These are phyloP conservation scores for Drosophila eohydei DNA, from an alignment of 2,888 invertebrate genomes.

Conservation along the genomic window DNA sequence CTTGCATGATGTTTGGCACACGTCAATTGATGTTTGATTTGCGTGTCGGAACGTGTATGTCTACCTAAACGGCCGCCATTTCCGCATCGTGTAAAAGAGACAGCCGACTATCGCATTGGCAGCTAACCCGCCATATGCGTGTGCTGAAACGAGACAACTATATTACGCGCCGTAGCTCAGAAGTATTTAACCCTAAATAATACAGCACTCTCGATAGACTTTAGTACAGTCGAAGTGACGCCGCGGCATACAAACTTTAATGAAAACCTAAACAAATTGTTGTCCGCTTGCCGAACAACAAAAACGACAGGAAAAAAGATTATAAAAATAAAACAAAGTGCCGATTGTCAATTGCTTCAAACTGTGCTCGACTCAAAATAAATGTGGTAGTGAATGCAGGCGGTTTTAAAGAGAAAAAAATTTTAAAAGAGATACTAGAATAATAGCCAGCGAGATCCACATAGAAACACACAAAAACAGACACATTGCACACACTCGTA, in stretches of 20 bases:
- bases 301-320: slow-evolving; percentile 21
- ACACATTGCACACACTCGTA: slow-evolving; percentile 14
- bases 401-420: slow-evolving; percentile 16
- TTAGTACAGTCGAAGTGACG: slow-evolving; percentile 79
- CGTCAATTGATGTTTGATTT: slow-evolving; percentile 19
- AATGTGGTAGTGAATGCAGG: slow-evolving; percentile 25
- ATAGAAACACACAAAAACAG: slow-evolving; percentile 23
- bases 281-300: slow-evolving; percentile 42
- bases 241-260: slow-evolving; percentile 66
- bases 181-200: slow-evolving; percentile 78
- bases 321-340: slow-evolving; percentile 21
- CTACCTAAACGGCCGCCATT: slow-evolving; percentile 60
- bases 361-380: slow-evolving; percentile 4
- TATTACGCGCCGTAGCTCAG: slow-evolving; percentile 11
- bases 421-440: slow-evolving; percentile 44
- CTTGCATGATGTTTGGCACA: slow-evolving; percentile 20
- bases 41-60: slow-evolving; percentile 34
- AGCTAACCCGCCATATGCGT: slow-evolving; percentile 24
- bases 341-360: slow-evolving; percentile 1
- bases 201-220: slow-evolving; percentile 70
- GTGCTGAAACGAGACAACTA: slow-evolving; percentile 38
- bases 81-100: slow-evolving; percentile 58
- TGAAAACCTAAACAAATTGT: slow-evolving; percentile 51
- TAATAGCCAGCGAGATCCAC: slow-evolving; percentile 45
- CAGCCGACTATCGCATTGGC: slow-evolving; percentile 8